Evolutionary conservation across 1,140 invertebrate genomes (phyloP), one percentile per base, ranked within the genome.

Genomic region (Orius insidiosus): DNA sequence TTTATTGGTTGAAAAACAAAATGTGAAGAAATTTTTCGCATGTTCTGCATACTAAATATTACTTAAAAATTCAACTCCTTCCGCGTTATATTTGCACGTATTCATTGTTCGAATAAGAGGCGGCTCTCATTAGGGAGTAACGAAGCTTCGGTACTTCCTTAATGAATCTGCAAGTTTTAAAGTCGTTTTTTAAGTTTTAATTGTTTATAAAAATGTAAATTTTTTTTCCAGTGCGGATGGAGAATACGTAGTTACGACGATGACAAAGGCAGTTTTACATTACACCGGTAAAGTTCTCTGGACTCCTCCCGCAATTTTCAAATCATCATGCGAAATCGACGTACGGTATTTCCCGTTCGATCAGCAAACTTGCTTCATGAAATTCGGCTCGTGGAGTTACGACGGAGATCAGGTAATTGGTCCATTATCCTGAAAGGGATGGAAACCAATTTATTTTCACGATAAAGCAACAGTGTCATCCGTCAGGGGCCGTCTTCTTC

Each of bases 311-410:
- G 94, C 94, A 5, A 97, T 98, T 59, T 98, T 96, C 62, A 98
- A 98, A 63, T 95, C 89, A 9, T 96, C 90, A 1, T 99, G 95
- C 58, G 87, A 94, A 66, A 92, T 94, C 47, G 89, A 96, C 61
- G 89, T 97, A 1, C 72, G 84, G 38, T 89, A 93, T 62, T 97
- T 98, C 65, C 92, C 92, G 1, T 97, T 95, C 60, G 93, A 96
- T 67, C 83, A 95, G 57, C 94, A 98, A 62, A 87, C 83, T 0
- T 94, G 88, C 63, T 87, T 89, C 63, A 84, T 94, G 78, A 93
- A 92, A 54, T 94, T 94, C 58, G 94, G 93, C 3, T 95, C 89
- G 0, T 98, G 94, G 95, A 94, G 89, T 2, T 98, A 97, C 61
- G 92, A 97, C 58, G 90, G 90, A 37, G 82, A 85, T 63, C 83